A percentile compares a stretch with the other conserved stretches of the same genome.
phyloP scores from a whole-genome alignment of 2,113 vertebrate genomes.

The Thamnophis sirtalis region DNA sequence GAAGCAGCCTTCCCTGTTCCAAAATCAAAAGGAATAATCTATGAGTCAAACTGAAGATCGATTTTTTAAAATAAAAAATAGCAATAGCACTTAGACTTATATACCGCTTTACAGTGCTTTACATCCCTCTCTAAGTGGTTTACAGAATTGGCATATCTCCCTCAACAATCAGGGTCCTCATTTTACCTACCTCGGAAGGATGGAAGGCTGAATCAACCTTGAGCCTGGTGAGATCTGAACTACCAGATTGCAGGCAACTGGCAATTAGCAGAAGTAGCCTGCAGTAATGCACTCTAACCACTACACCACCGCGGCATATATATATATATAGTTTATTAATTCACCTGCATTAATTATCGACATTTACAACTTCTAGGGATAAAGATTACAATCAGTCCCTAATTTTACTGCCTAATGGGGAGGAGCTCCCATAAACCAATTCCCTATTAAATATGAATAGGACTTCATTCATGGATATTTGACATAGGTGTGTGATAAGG shows the following conservation, averaged over 20 bases:
- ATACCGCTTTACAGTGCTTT: no score
- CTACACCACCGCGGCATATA: no score
- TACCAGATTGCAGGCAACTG: no score
- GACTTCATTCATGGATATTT: background rate
- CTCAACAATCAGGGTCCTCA: no score
- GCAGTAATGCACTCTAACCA: no score
- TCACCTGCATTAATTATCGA: background rate
- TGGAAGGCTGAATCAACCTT: no score
- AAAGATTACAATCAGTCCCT: background rate
- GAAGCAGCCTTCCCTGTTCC: conserved; percentile 78
- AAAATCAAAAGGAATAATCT: background rate
- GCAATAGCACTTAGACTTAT: no score
- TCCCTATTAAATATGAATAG: background rate
- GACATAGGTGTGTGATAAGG: background rate
- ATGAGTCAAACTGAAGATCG: conserved; percentile 10
- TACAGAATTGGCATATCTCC: no score
- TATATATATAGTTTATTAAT: background rate
- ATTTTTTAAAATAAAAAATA: background rate
- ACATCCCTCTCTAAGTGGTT: no score
- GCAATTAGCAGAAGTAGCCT: no score
- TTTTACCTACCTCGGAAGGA: no score
- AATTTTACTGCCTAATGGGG: background rate
- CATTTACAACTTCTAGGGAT: background rate
- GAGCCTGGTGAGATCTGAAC: no score
- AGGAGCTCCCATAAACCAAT: background rate